Percentiles rank a stretch among this genome's conserved stretches.
phyloP scores from a whole-genome alignment of 2,888 invertebrate genomes.

The Stenodema calcarata region DNA sequence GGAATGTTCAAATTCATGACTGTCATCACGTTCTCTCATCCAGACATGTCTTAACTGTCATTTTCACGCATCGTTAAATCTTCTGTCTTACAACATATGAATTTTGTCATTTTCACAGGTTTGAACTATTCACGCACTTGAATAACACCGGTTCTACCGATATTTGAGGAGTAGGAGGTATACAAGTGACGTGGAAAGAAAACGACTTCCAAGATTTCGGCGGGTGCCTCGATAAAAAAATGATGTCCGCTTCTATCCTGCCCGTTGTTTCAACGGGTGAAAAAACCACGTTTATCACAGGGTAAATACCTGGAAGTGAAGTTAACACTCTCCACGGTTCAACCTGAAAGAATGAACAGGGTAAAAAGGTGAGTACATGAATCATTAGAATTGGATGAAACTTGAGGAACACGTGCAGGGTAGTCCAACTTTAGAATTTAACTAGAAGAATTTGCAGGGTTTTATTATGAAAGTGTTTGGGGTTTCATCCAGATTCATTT shows the following conservation, averaged over 20 bases:
- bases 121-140: not conserved
- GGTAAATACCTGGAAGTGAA: conserved; percentile 15
- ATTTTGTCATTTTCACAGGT: too few species aligned
- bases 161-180: conserved; percentile 19
- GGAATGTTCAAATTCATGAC: too few species aligned
- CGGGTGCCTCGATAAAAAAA: conserved; percentile 26
- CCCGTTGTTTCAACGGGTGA: conserved; percentile 12
- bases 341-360: not conserved
- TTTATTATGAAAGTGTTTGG: too few species aligned
- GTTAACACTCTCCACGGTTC: conserved; percentile 38
- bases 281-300: conserved; percentile 6
- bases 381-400: too few species aligned
- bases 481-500: too few species aligned
- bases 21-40: not conserved
- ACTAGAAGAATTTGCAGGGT: too few species aligned
- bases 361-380: not conserved
- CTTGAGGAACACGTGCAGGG: too few species aligned
- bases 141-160: conserved; percentile 21
- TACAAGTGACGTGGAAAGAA: conserved; percentile 36
- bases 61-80: not conserved
- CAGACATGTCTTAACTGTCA: not conserved
- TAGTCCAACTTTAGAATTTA: too few species aligned
- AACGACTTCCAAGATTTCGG: conserved; percentile 37
- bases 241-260: conserved; percentile 30
- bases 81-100: not conserved